phyloP scores from a whole-genome alignment of 30 jellyfish, hydroid and myxozoan genomes.

The Rhopilema esculentum region DNA sequence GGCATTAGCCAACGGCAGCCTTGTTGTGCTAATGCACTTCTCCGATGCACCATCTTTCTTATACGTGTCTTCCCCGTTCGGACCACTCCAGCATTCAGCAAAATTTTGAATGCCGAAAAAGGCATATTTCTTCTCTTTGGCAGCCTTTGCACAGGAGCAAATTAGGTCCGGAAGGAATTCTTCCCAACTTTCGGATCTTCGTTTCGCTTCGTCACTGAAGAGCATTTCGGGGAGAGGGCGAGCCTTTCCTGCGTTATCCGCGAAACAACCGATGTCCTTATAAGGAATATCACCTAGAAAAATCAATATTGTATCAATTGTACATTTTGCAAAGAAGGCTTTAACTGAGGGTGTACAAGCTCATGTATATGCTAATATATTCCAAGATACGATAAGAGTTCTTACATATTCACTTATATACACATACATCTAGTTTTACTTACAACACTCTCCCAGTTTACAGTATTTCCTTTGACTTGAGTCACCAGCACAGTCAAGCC shows the following conservation, averaged over 20 bases:
- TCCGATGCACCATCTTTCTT: conserved; percentile 49
- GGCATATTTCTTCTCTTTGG: conserved; percentile 58
- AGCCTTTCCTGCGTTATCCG: conserved; percentile 49
- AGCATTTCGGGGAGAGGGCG: conserved; percentile 80
- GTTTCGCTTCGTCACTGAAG: conserved; percentile 77
- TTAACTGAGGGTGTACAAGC: too few species aligned
- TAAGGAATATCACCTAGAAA: conserved; percentile 74
- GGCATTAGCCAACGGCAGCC: background rate
- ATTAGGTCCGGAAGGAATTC: conserved; percentile 81
- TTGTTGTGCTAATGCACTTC: conserved; percentile 25
- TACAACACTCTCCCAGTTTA: conserved; percentile 86
- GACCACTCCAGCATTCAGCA: conserved; percentile 83
- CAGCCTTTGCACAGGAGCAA: conserved; percentile 88
- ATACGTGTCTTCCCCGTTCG: conserved; percentile 54
- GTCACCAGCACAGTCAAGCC: conserved; percentile 82
- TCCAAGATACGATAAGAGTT: too few species aligned
- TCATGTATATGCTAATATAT: too few species aligned
- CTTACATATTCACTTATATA: background rate
- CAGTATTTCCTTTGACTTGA: conserved; percentile 67
- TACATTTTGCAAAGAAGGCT: background rate
- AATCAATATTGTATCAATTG: background rate
- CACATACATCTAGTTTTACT: conserved; percentile 9
- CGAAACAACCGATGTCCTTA: conserved; percentile 79
- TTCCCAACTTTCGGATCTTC: conserved; percentile 80
- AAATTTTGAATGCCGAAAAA: conserved; percentile 66